phyloP scores from a whole-genome alignment of 1,140 invertebrate species.

The Drosophila hydei region DNA sequence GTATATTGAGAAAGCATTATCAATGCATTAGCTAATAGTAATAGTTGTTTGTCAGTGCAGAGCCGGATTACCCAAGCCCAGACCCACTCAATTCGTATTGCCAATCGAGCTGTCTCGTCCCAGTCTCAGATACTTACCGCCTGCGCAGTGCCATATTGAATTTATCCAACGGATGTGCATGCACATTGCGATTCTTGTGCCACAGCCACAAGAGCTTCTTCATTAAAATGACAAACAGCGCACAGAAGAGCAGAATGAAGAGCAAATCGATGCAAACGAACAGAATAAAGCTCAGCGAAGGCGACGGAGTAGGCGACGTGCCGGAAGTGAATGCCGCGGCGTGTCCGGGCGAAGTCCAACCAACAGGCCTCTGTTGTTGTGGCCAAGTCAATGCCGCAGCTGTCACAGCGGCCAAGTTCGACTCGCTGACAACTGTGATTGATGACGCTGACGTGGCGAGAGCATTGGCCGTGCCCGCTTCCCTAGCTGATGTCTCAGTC shows the following conservation, averaged over 20 bases:
- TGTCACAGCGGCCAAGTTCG: constrained; percentile 42
- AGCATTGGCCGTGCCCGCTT: constrained; percentile 20
- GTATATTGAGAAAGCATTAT: background rate
- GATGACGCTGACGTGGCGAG: constrained; percentile 62
- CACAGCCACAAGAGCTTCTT: constrained; percentile 83
- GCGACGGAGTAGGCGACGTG: constrained; percentile 30
- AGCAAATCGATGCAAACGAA: constrained; percentile 81
- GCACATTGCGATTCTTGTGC: constrained; percentile 82
- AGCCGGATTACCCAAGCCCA: background rate
- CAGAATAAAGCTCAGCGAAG: constrained; percentile 76
- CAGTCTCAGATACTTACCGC: constrained; percentile 69
- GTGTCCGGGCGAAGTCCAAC: constrained; percentile 17
- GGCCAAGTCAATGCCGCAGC: constrained; percentile 51
- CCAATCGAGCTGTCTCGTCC: background rate
- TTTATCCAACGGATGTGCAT: constrained; percentile 80
- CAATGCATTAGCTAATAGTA: constrained; percentile 8
- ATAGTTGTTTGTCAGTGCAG: background rate
- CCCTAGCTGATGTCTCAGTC: constrained; percentile 10
- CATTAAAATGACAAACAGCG: constrained; percentile 84
- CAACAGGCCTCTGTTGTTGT: constrained; percentile 7
- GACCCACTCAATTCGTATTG: background rate
- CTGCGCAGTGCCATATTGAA: constrained; percentile 76
- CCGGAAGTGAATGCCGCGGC: constrained; percentile 67
- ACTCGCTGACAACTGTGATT: constrained; percentile 50
- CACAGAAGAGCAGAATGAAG: constrained; percentile 80